phyloP scores from a whole-genome alignment of 2,113 vertebrate genomes.

The Emydocephalus ijimae region DNA sequence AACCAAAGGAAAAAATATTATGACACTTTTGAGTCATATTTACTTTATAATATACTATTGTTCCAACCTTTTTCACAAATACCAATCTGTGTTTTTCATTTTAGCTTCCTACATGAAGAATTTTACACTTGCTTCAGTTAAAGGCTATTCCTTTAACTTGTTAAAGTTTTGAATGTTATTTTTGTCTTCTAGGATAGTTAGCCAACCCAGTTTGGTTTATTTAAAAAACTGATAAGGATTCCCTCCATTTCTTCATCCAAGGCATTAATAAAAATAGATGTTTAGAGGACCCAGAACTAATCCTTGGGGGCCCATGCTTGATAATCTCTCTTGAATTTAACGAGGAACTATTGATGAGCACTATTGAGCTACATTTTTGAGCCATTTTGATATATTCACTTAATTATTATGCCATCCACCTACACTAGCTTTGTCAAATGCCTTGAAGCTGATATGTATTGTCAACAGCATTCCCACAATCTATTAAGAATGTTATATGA shows the following conservation, averaged over 20 bases:
- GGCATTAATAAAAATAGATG: not conserved
- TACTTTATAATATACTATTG: not conserved
- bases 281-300: not conserved
- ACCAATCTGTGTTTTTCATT: not conserved
- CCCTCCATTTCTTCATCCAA: not conserved
- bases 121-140: not conserved
- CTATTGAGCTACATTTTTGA: not conserved
- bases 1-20: not conserved
- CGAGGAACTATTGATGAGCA: not conserved
- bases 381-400: not conserved
- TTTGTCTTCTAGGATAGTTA: not conserved
- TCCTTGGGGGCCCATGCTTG: not conserved
- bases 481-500: not conserved
- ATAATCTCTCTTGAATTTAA: not conserved
- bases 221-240: not conserved
- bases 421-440: not conserved
- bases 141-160: not conserved
- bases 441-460: not conserved
- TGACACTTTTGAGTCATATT: not conserved
- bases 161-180: not conserved
- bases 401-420: not conserved
- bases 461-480: not conserved
- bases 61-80: not conserved
- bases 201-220: not conserved
- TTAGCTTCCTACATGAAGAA: not conserved